Base-by-base conservation (phyloP, 1,140 invertebrate genomes). In the Wasmannia auropunctata region DNA sequence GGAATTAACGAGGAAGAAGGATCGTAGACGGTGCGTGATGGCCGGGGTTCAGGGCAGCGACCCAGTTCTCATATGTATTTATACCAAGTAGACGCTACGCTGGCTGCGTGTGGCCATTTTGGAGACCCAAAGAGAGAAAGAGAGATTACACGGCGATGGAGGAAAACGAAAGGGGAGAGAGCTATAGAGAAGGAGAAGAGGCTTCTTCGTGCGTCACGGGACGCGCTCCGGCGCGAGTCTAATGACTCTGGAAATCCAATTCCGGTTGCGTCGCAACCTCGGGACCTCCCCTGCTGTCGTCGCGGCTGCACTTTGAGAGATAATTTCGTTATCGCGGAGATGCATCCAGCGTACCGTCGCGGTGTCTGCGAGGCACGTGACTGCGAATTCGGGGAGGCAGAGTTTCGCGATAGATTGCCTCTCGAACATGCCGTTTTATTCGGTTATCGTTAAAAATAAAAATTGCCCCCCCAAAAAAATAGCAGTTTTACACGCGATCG, bases 11-110 rank as follows among this genome's bases (percentile, higher is more conserved):
- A 81, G 76, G 80, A 75, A 81, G 77, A 37, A 80, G 56, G 63
- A 86, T 86, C 85, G 88, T 85, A 90, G 88, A 89, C 88, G 85
- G 83, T 77, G 40, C 28, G 79, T 56, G 86, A 76, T 63, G 88
- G 43, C 79, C 75, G 74, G 56, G 87, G 86, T 90, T 90, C 92
- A 92, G 93, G 92, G 86, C 93, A 93, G 92, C 92, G 93, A 93
- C 93, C 93, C 88, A 94, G 88, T 94, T 94, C 92, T 89, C 88
- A 89, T 92, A 92, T 93, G 90, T 94, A 94, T 94, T 94, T 94
- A 94, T 94, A 94, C 88, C 92, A 51, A 86, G 90, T 92, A 91
- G 90, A 92, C 91, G 91, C 87, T 89, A 90, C 88, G 88, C 87
- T 81, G 86, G 90, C 72, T 87, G 89, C 84, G 90, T 80, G 85